Conservation (phyloP, 2,888 invertebrate species). For the Epistrophe grossulariae region DNA sequence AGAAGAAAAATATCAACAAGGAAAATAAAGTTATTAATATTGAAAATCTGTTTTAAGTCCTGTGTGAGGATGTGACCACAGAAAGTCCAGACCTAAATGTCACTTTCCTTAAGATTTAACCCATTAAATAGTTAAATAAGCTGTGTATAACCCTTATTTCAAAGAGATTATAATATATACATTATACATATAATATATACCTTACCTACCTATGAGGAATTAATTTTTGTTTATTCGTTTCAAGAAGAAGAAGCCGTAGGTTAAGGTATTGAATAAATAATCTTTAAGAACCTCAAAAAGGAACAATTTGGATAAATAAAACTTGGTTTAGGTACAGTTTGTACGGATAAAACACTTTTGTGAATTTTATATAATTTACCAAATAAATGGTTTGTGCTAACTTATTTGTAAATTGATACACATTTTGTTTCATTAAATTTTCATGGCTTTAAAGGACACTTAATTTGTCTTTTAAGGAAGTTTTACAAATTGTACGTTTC, state of each 20-base stretch:
- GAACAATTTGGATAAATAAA: neutral
- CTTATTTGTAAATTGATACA: neutral
- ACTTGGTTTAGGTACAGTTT: neutral
- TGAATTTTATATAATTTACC: neutral
- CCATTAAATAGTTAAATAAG: constrained; percentile 13
- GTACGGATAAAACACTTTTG: neutral
- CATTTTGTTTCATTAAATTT: neutral
- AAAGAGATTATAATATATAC: neutral
- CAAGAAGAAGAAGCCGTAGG: neutral
- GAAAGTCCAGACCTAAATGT: neutral
- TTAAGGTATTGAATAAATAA: neutral
- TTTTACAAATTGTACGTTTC: neutral
- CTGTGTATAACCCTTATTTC: neutral
- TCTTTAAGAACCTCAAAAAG: constrained; percentile 3
- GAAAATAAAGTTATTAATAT: neutral
- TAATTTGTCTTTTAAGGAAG: neutral
- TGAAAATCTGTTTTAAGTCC: neutral
- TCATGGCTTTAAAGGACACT: neutral
- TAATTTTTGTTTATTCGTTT: neutral
- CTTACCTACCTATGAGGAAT: neutral
- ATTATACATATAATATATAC: no score
- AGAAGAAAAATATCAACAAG: neutral
- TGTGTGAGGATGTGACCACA: neutral
- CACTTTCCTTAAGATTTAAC: neutral
- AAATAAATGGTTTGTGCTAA: neutral